These are phyloP conservation scores for Actinernus sp. DNA, from an alignment of 92 coral and sea anemone genomes.

Conservation along the genomic window DNA sequence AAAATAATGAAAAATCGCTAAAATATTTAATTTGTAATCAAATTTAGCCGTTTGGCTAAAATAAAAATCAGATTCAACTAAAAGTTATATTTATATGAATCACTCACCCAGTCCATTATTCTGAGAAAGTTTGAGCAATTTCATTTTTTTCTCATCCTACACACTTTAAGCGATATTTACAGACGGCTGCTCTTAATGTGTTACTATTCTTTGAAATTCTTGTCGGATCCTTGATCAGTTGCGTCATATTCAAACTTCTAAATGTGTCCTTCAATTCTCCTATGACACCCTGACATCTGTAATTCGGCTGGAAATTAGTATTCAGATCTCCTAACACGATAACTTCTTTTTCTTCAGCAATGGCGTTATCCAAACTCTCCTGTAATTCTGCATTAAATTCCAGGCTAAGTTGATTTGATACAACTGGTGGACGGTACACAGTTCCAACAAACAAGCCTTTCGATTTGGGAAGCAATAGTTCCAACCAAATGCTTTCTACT, in stretches of 20 bases:
- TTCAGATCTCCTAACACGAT: slow-evolving; percentile 18
- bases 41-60: too few relatives aligned
- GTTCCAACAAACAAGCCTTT: slow-evolving; percentile 18
- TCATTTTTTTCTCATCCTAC: too few relatives aligned
- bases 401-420: slow-evolving; percentile 2
- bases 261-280: slow-evolving; percentile 29
- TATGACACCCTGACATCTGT: slow-evolving; percentile 13
- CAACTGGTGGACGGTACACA: slow-evolving; percentile 42
- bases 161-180: too few relatives aligned
- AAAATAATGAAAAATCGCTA: too few relatives aligned
- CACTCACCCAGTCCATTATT: too few relatives aligned
- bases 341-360: slow-evolving; percentile 17
- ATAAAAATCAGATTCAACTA: too few relatives aligned
- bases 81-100: too few relatives aligned
- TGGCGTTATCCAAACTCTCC: slow-evolving; percentile 1
- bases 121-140: too few relatives aligned
- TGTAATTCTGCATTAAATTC: slow-evolving; percentile 14
- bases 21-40: too few relatives aligned
- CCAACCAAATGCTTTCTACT: slow-evolving; percentile 42
- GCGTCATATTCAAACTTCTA: slow-evolving; percentile 11
- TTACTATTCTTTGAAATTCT: too few relatives aligned
- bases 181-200: too few relatives aligned
- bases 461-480: slow-evolving; percentile 24
- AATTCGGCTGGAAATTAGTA: slow-evolving; percentile 27
- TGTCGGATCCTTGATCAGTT: too few relatives aligned